A percentile compares a stretch with the other conserved stretches of the same genome.
These are phyloP conservation scores for Chaetura pelagica DNA, from an alignment of 2,113 vertebrate genomes.

Conservation along the genomic window DNA sequence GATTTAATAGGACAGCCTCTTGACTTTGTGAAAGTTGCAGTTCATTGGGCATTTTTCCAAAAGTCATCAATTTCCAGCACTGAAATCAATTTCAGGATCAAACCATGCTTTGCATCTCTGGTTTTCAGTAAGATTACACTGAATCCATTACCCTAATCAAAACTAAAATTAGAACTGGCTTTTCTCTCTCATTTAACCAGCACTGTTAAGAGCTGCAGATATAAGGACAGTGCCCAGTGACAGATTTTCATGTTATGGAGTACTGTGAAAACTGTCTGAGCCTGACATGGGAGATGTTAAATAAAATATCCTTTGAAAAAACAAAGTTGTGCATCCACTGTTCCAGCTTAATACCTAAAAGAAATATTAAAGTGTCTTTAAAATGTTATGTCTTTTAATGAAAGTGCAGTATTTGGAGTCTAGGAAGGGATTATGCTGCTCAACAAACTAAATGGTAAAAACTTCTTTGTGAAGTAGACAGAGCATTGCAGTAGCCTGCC, in stretches of 20 bases:
- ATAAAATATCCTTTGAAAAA: background rate
- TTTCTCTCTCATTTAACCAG: slow-evolving; percentile 10
- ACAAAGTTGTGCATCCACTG: background rate
- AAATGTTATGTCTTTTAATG: background rate
- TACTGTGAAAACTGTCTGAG: background rate
- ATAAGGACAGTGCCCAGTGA: background rate
- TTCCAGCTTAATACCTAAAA: background rate
- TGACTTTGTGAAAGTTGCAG: slow-evolving; percentile 14
- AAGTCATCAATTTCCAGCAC: background rate
- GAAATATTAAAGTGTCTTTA: background rate
- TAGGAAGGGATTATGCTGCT: background rate
- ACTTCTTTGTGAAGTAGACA: background rate
- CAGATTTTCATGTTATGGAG: background rate
- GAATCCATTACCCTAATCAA: background rate
- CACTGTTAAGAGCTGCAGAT: background rate
- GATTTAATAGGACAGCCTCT: slow-evolving; percentile 7
- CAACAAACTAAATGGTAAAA: background rate
- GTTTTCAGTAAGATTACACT: background rate
- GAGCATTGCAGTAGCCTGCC: background rate
- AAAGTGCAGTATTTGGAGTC: background rate
- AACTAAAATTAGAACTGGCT: background rate
- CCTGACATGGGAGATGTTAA: background rate
- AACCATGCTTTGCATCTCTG: slow-evolving; percentile 19
- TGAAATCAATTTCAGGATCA: slow-evolving; percentile 12
- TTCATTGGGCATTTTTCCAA: slow-evolving; percentile 25